These are phyloP conservation scores for Amphimallon solstitiale DNA, from an alignment of 2,888 invertebrate genomes.

Conservation along the genomic window DNA sequence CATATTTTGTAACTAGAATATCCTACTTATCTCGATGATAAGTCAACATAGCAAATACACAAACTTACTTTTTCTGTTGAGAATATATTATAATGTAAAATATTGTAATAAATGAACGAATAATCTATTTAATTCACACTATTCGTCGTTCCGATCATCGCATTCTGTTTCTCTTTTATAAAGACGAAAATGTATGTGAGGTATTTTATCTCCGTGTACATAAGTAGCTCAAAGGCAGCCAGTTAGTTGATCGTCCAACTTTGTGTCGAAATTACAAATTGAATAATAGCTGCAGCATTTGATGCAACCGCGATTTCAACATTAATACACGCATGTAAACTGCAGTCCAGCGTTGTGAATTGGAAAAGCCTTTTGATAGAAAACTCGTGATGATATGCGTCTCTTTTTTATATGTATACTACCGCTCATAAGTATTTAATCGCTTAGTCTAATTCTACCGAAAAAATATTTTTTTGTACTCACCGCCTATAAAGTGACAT, in stretches of 20 bases:
- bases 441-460: too few relatives aligned
- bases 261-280: conserved; percentile 50
- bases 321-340: conserved; percentile 42
- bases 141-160: neutral
- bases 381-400: neutral
- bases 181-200: conserved; percentile 3
- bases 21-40: too few relatives aligned
- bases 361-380: conserved; percentile 5
- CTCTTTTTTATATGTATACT: neutral
- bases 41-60: too few relatives aligned
- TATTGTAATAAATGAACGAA: too few relatives aligned
- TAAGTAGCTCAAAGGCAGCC: conserved; percentile 13
- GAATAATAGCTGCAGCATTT: conserved; percentile 53
- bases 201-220: conserved; percentile 15
- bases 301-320: conserved; percentile 49
- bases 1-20: too few relatives aligned
- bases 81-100: too few relatives aligned
- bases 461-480: too few relatives aligned
- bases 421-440: too few relatives aligned
- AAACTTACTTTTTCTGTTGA: too few relatives aligned
- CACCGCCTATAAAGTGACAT: too few relatives aligned
- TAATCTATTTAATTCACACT: neutral
- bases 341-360: conserved; percentile 8
- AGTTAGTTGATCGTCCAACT: conserved; percentile 44
- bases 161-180: neutral